Conservation (phyloP, 2,113 vertebrate genomes). For the Sylvilagus bachmani region DNA sequence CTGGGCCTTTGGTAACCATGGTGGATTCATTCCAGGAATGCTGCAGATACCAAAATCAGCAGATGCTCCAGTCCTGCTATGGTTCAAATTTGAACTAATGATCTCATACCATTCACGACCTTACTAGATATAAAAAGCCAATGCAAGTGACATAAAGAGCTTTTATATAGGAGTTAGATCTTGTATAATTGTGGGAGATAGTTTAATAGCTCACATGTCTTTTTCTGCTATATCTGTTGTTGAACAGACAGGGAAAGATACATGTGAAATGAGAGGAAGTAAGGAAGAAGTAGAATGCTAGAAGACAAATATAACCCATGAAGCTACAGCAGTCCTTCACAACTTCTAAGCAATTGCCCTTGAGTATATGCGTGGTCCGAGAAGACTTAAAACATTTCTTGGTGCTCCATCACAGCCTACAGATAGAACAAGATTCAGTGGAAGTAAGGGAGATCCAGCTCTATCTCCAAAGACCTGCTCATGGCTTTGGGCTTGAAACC, state of each 20-base stretch:
- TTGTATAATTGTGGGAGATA: not conserved
- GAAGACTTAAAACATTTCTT: not conserved
- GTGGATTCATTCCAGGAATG: too few relatives aligned
- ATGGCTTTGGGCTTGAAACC: not conserved
- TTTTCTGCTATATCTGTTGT: not conserved
- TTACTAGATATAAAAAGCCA: not conserved
- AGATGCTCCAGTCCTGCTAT: too few relatives aligned
- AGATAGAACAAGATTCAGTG: not conserved
- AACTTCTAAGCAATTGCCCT: not conserved
- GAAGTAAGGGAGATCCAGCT: not conserved
- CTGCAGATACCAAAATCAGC: too few relatives aligned
- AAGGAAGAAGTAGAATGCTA: not conserved
- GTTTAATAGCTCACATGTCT: not conserved
- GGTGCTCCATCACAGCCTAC: not conserved
- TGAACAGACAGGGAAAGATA: not conserved
- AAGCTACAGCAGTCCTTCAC: not conserved
- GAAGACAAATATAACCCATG: not conserved
- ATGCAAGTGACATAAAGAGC: not conserved
- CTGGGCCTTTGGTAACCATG: too few relatives aligned
- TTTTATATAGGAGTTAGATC: not conserved
- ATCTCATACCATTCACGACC: not conserved
- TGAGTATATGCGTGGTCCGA: not conserved
- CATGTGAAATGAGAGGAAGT: not conserved
- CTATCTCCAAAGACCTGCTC: too few relatives aligned
- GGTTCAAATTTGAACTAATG: not conserved